phyloP scores from a whole-genome alignment of 2,113 vertebrate species.

The Triplophysa dalaica region DNA sequence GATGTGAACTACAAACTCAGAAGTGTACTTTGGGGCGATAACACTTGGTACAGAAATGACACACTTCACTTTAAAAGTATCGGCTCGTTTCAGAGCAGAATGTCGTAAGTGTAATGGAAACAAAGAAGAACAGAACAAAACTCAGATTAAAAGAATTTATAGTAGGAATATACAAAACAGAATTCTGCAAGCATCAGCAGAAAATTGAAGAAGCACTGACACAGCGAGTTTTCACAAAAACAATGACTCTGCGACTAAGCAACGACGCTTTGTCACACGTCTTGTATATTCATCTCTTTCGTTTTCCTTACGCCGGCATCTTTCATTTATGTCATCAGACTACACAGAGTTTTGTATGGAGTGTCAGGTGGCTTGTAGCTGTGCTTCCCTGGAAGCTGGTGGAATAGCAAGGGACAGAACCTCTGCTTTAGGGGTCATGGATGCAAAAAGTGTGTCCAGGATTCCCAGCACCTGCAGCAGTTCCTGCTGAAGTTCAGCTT shows the following conservation, averaged over 20 bases:
- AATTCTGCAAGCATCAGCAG: neutral
- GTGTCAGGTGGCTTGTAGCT: conserved; percentile 62
- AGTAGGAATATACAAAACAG: conserved; percentile 40
- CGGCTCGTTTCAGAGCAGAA: neutral
- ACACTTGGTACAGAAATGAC: too few species aligned
- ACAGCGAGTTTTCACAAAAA: neutral
- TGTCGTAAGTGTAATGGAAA: neutral
- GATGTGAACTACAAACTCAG: too few species aligned
- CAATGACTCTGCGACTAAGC: neutral
- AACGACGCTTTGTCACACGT: neutral
- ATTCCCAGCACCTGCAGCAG: conserved; percentile 93
- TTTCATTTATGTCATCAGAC: neutral
- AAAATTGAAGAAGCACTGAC: conserved; percentile 4
- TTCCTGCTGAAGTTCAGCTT: conserved; percentile 90
- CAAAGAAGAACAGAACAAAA: neutral
- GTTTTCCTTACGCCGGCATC: neutral
- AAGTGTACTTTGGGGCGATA: too few species aligned
- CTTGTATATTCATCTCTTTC: neutral
- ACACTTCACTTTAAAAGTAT: neutral
- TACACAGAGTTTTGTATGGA: neutral
- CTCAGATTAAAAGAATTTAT: conserved; percentile 25
- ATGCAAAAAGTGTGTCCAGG: conserved; percentile 94
- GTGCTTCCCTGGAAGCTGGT: conserved; percentile 57
- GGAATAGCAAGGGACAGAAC: conserved; percentile 50
- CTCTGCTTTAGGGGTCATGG: conserved; percentile 78